phyloP scores from a whole-genome alignment of 2,113 vertebrate genomes.

The Lasiurus borealis region DNA sequence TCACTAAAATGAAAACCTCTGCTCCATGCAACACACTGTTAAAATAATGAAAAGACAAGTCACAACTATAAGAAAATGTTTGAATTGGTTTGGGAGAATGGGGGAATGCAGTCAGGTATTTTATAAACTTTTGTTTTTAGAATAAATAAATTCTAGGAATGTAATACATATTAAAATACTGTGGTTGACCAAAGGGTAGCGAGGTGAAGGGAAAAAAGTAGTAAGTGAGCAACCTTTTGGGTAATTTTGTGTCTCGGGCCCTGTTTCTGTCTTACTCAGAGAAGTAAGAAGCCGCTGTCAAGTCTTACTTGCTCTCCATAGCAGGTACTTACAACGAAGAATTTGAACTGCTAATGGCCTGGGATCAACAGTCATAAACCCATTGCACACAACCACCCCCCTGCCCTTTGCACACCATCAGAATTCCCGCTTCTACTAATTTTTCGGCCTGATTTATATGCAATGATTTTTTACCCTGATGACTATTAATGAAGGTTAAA shows the following conservation, averaged over 20 bases:
- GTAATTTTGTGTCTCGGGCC: neutral
- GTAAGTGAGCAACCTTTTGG: neutral
- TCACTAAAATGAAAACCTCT: conserved; percentile 14
- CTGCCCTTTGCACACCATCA: neutral
- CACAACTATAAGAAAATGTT: neutral
- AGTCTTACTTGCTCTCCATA: neutral
- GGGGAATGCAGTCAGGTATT: neutral
- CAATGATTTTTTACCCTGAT: neutral
- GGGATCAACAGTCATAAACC: too few relatives aligned
- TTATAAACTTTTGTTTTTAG: neutral
- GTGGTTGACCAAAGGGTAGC: neutral
- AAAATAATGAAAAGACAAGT: neutral
- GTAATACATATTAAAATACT: neutral
- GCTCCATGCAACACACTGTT: neutral
- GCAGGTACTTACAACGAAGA: neutral
- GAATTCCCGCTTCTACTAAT: neutral
- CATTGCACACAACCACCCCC: too few relatives aligned
- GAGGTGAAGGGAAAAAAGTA: neutral
- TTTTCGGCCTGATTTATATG: neutral
- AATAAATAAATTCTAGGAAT: neutral
- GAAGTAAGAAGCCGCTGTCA: neutral
- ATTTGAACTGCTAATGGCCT: neutral
- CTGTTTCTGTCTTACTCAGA: neutral
- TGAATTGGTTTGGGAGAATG: neutral
- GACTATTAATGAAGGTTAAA: neutral